A percentile compares a stretch with the other conserved stretches of the same genome.
Conservation (phyloP, 2,113 vertebrate species). For the Salvator merianae region DNA sequence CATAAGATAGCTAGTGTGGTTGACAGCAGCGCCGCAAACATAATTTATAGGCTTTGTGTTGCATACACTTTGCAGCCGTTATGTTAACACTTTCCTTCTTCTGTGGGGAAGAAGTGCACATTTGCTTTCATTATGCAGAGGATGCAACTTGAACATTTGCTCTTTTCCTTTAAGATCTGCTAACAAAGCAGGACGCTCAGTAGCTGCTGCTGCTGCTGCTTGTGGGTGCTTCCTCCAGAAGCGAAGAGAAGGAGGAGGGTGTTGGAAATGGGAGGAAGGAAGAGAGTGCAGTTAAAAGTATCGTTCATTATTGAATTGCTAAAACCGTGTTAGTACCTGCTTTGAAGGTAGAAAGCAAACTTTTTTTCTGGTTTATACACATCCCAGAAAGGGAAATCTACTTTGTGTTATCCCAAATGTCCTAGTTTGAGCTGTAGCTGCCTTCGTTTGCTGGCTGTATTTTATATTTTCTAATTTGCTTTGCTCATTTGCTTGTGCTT, state of each 20-base stretch:
- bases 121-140: not conserved
- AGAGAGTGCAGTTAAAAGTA: no score
- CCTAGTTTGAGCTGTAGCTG: not conserved
- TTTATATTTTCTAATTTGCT: not conserved
- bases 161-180: slow-evolving; percentile 1
- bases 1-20: slow-evolving; percentile 3
- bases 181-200: not conserved
- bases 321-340: no score
- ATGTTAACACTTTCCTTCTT: not conserved
- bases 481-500: no score
- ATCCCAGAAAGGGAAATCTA: not conserved
- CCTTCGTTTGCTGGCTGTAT: not conserved
- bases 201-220: not conserved
- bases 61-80: slow-evolving; percentile 12
- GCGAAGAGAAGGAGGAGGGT: no score
- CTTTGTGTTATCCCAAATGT: not conserved
- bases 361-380: not conserved
- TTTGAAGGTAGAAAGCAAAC: not conserved
- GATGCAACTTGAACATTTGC: not conserved
- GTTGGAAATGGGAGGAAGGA: not conserved
- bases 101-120: not conserved
- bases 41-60: not conserved
- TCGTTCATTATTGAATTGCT: no score
- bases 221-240: not conserved
- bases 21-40: not conserved